Conservation (phyloP, 2,797 vertebrate genomes). For the Acanthurus tractus region DNA sequence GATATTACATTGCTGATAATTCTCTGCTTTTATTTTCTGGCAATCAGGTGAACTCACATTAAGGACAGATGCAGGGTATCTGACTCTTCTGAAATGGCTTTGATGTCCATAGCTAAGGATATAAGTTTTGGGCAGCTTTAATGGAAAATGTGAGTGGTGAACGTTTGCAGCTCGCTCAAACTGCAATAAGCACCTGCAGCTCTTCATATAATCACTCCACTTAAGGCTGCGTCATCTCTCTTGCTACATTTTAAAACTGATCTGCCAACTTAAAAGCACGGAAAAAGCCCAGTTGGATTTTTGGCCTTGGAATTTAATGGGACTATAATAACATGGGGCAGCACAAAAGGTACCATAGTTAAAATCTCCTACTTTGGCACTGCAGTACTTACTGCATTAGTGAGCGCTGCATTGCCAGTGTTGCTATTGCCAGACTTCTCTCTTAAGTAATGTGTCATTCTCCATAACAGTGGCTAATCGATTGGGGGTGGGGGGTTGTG, state of each 20-base stretch:
- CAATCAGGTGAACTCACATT: conserved; percentile 9
- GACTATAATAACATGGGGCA: not conserved
- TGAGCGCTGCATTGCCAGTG: not conserved
- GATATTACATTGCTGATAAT: conserved; percentile 27
- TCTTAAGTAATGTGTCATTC: not conserved
- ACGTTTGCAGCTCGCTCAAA: too few relatives aligned
- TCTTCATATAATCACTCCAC: not conserved
- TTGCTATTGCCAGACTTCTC: not conserved
- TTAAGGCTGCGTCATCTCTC: not conserved
- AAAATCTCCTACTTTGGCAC: not conserved
- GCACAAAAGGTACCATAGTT: not conserved
- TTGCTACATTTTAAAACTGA: not conserved
- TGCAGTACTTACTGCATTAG: not conserved
- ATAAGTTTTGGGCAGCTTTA: not conserved
- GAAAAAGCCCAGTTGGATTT: not conserved
- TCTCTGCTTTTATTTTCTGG: not conserved
- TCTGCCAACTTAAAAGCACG: not conserved
- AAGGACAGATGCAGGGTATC: not conserved
- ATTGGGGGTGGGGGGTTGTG: not conserved
- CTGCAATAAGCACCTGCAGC: too few relatives aligned
- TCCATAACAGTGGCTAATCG: not conserved
- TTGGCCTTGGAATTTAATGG: not conserved
- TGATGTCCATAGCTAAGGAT: not conserved
- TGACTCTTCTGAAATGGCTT: not conserved
- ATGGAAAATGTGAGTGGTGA: too few relatives aligned